These are phyloP conservation scores for Junonia oenone DNA, from an alignment of 2,888 invertebrate species.

Conservation along the genomic window DNA sequence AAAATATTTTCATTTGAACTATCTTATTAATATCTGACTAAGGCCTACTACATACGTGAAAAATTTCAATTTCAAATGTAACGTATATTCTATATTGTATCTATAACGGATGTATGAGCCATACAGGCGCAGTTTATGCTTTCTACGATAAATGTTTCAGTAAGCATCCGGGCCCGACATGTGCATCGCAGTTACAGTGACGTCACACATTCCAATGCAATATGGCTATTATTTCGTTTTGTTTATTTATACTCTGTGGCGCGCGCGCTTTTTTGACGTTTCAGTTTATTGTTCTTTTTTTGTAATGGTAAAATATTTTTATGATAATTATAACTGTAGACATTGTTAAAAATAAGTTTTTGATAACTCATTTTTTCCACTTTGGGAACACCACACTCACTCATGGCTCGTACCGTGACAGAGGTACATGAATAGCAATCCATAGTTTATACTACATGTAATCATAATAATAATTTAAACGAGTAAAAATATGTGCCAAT, in stretches of 20 bases:
- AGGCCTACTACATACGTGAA: neutral
- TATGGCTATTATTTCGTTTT: conserved; percentile 2
- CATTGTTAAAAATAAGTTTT: too few relatives aligned
- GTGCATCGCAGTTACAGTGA: conserved; percentile 16
- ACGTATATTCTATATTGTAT: neutral
- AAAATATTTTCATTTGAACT: too few relatives aligned
- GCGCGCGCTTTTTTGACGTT: neutral
- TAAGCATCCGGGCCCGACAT: conserved; percentile 26
- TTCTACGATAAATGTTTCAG: conserved; percentile 31
- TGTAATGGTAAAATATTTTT: neutral
- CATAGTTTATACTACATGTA: too few relatives aligned
- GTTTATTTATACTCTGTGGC: neutral
- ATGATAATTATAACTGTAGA: neutral
- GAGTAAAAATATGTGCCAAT: too few relatives aligned
- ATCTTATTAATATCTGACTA: too few relatives aligned
- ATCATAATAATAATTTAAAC: too few relatives aligned
- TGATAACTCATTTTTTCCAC: too few relatives aligned
- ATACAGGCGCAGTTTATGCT: conserved; percentile 27
- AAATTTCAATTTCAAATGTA: neutral
- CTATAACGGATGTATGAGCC: conserved; percentile 28
- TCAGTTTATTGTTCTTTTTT: neutral
- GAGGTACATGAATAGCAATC: too few relatives aligned
- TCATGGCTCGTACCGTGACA: too few relatives aligned
- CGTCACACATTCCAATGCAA: conserved; percentile 11
- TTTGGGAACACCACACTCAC: too few relatives aligned